A percentile compares a stretch with the other conserved stretches of the same genome.
Evolutionary conservation across 2,113 vertebrate genomes (phyloP).

Genomic region (Zapornia atra): DNA sequence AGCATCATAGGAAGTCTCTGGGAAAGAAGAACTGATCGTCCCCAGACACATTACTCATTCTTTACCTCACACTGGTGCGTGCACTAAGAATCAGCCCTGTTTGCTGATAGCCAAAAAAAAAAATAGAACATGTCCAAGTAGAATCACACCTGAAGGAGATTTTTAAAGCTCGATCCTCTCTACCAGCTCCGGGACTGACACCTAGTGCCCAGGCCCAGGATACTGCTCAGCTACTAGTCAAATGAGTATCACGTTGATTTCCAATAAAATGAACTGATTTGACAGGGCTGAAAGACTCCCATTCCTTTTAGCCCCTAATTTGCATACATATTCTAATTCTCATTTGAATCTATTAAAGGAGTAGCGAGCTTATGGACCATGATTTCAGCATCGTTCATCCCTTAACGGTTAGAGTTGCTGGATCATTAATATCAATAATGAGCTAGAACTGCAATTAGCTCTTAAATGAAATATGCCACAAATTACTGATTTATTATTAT

Average conservation of each 20-base stretch:
- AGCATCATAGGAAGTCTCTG: neutral
- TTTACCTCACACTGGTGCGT: neutral
- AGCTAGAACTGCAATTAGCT: constrained; percentile 69
- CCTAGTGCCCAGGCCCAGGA: neutral
- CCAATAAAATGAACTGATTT: constrained; percentile 51
- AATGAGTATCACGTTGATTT: constrained; percentile 3
- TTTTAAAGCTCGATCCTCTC: neutral
- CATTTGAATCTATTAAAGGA: constrained; percentile 66
- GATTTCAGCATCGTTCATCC: constrained; percentile 66
- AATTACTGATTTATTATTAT: constrained; percentile 54
- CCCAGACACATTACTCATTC: neutral
- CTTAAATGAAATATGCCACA: constrained; percentile 55
- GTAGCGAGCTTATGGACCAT: constrained; percentile 45
- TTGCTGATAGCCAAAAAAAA: neutral
- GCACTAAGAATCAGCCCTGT: neutral
- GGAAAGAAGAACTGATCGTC: neutral
- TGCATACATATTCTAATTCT: constrained; percentile 60
- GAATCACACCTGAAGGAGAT: neutral
- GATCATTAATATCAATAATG: constrained; percentile 78
- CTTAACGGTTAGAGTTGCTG: constrained; percentile 61
- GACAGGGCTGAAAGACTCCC: constrained; percentile 23
- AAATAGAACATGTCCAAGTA: neutral
- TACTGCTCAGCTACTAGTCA: neutral
- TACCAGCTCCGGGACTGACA: constrained; percentile 66
- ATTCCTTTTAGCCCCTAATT: constrained; percentile 13